Evolutionary conservation across 2,888 invertebrate genomes (phyloP).

Genomic region (Mactromeris polynyma): DNA sequence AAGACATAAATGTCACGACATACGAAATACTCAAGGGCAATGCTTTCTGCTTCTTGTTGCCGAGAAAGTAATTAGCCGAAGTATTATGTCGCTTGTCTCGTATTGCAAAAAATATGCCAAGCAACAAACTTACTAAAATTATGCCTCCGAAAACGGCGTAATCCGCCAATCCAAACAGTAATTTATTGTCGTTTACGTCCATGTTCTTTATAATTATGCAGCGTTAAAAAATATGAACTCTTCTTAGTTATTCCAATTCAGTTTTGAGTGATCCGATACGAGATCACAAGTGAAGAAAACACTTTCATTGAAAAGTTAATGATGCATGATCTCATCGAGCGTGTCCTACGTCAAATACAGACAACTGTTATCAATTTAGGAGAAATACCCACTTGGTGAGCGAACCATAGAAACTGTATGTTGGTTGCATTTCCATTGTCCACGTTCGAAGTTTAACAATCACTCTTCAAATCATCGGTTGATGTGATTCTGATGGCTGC

Average conservation of each 20-base stretch:
- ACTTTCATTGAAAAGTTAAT: not conserved
- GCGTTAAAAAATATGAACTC: not conserved
- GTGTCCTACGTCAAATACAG: not conserved
- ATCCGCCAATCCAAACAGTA: not conserved
- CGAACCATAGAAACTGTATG: too few relatives aligned
- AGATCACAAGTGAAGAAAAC: too few relatives aligned
- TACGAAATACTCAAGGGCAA: conserved; percentile 50
- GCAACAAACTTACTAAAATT: conserved; percentile 11
- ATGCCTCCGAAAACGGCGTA: conserved; percentile 25
- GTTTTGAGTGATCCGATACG: not conserved
- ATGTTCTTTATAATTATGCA: not conserved
- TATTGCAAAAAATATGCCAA: conserved; percentile 42
- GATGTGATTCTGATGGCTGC: too few relatives aligned
- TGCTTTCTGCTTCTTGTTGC: conserved; percentile 44
- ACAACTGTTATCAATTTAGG: too few relatives aligned
- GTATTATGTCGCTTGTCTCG: conserved; percentile 40
- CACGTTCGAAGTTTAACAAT: too few relatives aligned
- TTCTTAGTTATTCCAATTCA: too few relatives aligned
- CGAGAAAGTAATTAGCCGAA: conserved; percentile 46
- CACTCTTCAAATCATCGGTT: too few relatives aligned
- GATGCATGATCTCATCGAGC: not conserved
- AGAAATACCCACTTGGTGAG: too few relatives aligned
- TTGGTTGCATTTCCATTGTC: too few relatives aligned
- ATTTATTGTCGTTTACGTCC: not conserved
- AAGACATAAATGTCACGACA: conserved; percentile 55